Evolutionary conservation across 2,113 vertebrate genomes (phyloP), one percentile per base, ranked within the genome.

Genomic region (Amblyopsis rosae): DNA sequence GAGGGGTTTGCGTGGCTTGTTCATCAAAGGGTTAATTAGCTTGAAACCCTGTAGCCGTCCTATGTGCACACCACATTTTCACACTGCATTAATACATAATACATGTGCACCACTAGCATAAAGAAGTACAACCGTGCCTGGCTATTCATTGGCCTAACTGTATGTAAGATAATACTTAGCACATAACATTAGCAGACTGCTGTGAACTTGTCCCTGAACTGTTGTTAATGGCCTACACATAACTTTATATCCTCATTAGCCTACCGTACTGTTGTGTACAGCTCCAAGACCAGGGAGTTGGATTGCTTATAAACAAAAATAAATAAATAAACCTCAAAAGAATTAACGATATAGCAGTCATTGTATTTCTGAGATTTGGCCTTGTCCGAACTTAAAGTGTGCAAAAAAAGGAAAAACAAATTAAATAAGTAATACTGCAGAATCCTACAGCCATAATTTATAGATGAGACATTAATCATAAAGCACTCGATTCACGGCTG

Each of bases 221-320:
- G 77, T 77, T 81, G 49, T 50, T 87, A 84, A 87, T 83, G 80
- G 81, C 80, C 79, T 79, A 62, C 81, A 70, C 62, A 76, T 82
- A 87, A 80, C 74, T 76, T 70, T 59, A 62, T 81, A 73, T 76
- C 81, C 73, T 86, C 83, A 89, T 86, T 86, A 89, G 35, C 76
- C 67, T 82, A 32, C 3, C 35, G 7, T 54, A 73, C 66, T 54
- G 56, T 72, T 72, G 58, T 73, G 75, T 69, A 17, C n/a, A 60
- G 68, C 49, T 56, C 51, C 17, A 86, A 54, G 51, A n/a, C 13
- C n/a, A n/a, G 79, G 46, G 47, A 57, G 7, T 41, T 33, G 56
- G 62, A 81, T 81, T 75, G 67, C 72, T 79, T 82, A 41, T 41
- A 41, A 46, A 53, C 67, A 12, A 59, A 67, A 82, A 81, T 67